Conservation (phyloP, 2,797 vertebrate species). For the Zenarchopterus dispar region DNA sequence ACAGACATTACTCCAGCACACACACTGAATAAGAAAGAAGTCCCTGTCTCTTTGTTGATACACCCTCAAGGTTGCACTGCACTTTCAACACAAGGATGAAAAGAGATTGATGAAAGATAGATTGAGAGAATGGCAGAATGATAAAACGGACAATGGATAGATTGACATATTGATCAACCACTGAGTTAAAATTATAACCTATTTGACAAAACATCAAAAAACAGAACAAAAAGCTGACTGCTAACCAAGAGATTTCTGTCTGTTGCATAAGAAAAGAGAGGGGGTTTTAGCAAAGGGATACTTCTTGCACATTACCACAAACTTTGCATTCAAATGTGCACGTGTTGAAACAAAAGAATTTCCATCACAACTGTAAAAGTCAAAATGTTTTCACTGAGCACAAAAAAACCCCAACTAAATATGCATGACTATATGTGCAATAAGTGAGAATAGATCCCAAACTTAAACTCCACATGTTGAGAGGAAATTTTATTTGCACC, state of each 20-base stretch:
- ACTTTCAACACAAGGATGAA: conserved; percentile 10
- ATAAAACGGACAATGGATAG: too few relatives aligned
- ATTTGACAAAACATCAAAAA: too few relatives aligned
- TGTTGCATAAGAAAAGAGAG: conserved; percentile 50
- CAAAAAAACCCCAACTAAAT: neutral
- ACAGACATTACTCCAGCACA: conserved; percentile 66
- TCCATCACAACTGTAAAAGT: neutral
- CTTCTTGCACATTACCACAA: conserved; percentile 21
- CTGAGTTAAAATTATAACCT: too few relatives aligned
- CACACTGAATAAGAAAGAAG: conserved; percentile 62
- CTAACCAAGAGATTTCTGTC: conserved; percentile 30
- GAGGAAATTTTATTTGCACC: too few relatives aligned
- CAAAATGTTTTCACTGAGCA: conserved; percentile 1
- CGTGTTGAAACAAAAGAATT: conserved; percentile 11
- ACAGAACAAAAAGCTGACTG: too few relatives aligned
- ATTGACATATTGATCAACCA: too few relatives aligned
- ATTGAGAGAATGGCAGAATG: neutral
- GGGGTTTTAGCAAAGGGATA: conserved; percentile 12
- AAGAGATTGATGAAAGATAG: conserved; percentile 8
- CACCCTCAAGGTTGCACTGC: conserved; percentile 59
- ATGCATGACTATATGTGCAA: too few relatives aligned
- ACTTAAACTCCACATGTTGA: too few relatives aligned
- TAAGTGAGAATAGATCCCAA: too few relatives aligned
- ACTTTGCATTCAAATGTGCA: conserved; percentile 25
- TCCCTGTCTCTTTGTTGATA: conserved; percentile 27